Conservation (phyloP, 53 echinoderm and acorn worm genomes). For the Pentamera pediparva region DNA sequence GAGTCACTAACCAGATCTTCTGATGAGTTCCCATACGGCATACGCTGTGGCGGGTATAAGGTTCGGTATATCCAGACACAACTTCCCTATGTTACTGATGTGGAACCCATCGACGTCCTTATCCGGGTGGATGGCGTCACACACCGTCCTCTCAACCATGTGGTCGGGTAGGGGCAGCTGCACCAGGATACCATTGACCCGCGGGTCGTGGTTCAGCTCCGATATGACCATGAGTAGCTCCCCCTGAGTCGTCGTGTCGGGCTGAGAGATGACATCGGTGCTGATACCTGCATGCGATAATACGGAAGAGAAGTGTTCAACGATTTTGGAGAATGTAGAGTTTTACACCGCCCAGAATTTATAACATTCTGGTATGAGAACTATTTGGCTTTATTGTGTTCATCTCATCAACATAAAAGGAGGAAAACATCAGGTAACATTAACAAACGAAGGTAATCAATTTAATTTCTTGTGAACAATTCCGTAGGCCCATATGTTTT, state of each 20-base stretch:
- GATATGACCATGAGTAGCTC: constrained; percentile 61
- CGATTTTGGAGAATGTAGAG: too few species aligned
- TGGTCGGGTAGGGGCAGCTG: constrained; percentile 77
- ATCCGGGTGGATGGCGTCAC: constrained; percentile 65
- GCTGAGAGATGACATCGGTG: constrained; percentile 60
- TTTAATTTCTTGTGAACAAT: too few species aligned
- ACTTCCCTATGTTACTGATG: constrained; percentile 68
- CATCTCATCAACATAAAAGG: too few species aligned
- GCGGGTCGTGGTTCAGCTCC: constrained; percentile 58
- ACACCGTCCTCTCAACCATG: constrained; percentile 76
- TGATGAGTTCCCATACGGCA: constrained; percentile 76
- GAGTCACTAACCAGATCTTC: constrained; percentile 47
- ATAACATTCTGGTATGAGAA: too few species aligned
- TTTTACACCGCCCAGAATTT: too few species aligned
- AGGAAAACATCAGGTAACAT: too few species aligned
- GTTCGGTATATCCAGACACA: constrained; percentile 72
- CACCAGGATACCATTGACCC: constrained; percentile 73
- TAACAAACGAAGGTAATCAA: too few species aligned
- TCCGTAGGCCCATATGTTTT: too few species aligned
- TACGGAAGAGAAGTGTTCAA: too few species aligned
- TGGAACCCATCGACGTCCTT: constrained; percentile 88
- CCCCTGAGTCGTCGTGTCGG: constrained; percentile 55
- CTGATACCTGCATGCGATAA: constrained; percentile 54
- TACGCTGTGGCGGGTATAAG: constrained; percentile 83
- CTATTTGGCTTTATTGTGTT: too few species aligned